Evolutionary conservation across 1,140 invertebrate genomes (phyloP).

Genomic region (Sminthurides bifidus): DNA sequence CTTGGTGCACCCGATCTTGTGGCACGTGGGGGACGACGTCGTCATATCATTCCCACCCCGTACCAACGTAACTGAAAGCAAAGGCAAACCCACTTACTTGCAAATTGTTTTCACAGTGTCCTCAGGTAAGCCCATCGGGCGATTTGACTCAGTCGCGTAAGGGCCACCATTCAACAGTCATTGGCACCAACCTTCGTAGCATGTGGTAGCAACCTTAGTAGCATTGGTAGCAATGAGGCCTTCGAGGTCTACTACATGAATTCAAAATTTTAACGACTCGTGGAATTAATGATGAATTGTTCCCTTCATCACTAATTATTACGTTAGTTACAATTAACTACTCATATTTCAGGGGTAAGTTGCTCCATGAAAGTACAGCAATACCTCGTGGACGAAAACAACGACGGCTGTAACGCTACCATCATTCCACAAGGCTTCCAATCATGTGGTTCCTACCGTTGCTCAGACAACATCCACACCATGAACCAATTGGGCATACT

Average conservation of each 20-base stretch:
- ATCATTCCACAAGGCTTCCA: neutral
- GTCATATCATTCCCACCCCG: slow-evolving; percentile 2
- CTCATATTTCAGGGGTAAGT: neutral
- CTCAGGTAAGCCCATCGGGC: neutral
- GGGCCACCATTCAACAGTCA: no score
- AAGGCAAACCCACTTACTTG: neutral
- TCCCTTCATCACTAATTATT: neutral
- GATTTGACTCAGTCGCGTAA: no score
- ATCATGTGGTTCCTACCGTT: slow-evolving; percentile 1
- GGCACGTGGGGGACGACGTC: neutral
- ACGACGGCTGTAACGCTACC: neutral
- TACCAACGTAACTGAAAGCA: neutral
- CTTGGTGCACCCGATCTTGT: neutral
- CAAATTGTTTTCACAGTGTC: slow-evolving; percentile 8
- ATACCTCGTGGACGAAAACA: neutral
- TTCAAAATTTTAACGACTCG: neutral
- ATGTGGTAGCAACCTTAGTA: no score
- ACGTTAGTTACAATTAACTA: neutral
- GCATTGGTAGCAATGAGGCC: no score
- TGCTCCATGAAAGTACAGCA: slow-evolving; percentile 2
- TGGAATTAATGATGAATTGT: neutral
- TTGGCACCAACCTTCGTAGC: no score
- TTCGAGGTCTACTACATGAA: no score
- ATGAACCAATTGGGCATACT: slow-evolving; percentile 1
- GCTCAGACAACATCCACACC: neutral